Evolutionary conservation across 2,888 invertebrate genomes (phyloP), one percentile per base, ranked within the genome.

Genomic region (Ferdinandea cuprea): DNA sequence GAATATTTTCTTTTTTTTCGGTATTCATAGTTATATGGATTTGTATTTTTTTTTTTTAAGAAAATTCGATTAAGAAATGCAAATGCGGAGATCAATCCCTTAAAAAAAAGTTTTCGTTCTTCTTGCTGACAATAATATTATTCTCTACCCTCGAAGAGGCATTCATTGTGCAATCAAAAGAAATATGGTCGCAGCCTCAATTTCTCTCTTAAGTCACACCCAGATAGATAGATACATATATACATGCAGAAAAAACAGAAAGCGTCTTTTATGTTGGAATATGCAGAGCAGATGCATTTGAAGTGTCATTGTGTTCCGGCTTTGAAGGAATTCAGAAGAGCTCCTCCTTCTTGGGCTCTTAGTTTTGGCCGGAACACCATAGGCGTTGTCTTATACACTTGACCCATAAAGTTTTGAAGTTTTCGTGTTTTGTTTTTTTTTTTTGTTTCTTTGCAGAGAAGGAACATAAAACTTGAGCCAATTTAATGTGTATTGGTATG

Each of bases 381-480:
- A 61, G 77, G 77, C 77, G 63, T 69, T 69, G 69, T 77, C 69
- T 69, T 69, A 63, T 63, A 63, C 63, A 69, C 77, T 77, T 69
- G 77, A 77, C 77, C 77, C 63, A 77, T 48, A 77, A 69, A 69
- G 63, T 54, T 68, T 44, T 37, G 9, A 46, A 48, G 30, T 13
- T 42, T 32, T 30, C 54, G 6, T 56, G 17, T 37, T 65, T 35
- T 40, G 30, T 61, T 58, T 44, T 48, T 58, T 17, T 37, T 35
- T 40, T 46, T 21, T 17, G 32, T 54, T 30, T 32, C 19, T 28
- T 40, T 13, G 30, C 8, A 9, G 13, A 0, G 35, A 35, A 52
- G 44, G 63, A 35, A 15, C n/a, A n/a, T 44, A 59, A 25, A 11
- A 44, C 44, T 63, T 54, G 46, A 52, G 54, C 35, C 42, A 54